Evolutionary conservation across 1,140 invertebrate genomes (phyloP).

Genomic region (Sipha flava): DNA sequence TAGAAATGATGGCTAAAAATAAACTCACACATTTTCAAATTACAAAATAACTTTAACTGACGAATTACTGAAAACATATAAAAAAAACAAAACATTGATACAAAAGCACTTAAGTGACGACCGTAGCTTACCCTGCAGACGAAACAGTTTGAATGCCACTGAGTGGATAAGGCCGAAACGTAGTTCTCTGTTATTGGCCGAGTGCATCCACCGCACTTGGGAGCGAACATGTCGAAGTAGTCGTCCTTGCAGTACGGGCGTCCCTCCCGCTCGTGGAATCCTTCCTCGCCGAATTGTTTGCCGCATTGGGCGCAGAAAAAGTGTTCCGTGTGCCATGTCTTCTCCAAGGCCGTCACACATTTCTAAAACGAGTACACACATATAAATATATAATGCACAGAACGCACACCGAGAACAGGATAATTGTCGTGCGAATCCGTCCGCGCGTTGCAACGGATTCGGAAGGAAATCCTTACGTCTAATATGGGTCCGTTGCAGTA

Average conservation of each 20-base stretch:
- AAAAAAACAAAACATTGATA: background rate
- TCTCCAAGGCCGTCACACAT: constrained; percentile 96
- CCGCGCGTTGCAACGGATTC: too few relatives aligned
- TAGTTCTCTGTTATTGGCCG: constrained; percentile 98
- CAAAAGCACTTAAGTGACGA: too few relatives aligned
- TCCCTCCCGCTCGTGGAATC: constrained; percentile 88
- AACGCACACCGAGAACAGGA: too few relatives aligned
- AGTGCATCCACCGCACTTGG: constrained; percentile 95
- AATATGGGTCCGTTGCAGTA: constrained; percentile 98
- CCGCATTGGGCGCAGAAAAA: constrained; percentile 99
- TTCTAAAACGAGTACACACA: constrained; percentile 60
- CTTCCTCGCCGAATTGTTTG: constrained; percentile 92
- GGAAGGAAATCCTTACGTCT: constrained; percentile 75
- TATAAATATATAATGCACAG: background rate
- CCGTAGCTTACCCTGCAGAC: constrained; percentile 86
- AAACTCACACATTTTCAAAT: background rate
- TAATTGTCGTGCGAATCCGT: too few relatives aligned
- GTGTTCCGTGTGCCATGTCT: constrained; percentile 98
- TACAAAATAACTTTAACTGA: background rate
- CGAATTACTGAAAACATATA: background rate
- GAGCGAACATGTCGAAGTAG: constrained; percentile 98
- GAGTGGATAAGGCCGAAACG: constrained; percentile 92
- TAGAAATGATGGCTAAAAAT: constrained; percentile 7
- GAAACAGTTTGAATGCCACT: constrained; percentile 99
- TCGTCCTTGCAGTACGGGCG: constrained; percentile 91